Base-by-base conservation (phyloP, 2,888 invertebrate genomes). In the Phragmatobia fuliginosa region DNA sequence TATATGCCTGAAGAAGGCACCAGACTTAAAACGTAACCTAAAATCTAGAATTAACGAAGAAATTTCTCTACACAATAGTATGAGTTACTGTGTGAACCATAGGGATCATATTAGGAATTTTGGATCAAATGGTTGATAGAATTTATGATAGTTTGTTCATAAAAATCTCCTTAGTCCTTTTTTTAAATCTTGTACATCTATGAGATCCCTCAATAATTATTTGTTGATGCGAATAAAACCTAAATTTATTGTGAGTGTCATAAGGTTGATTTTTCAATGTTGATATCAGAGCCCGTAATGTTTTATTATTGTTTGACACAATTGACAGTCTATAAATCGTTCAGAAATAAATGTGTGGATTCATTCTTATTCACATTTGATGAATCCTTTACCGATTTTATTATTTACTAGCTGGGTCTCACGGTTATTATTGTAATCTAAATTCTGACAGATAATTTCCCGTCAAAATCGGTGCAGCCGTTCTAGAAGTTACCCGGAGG, bases 21-120 rank as follows among this genome's bases (percentile, higher is more conserved):
- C 25, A 28, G 16, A 45, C 52, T n/a, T 45, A 31, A 62, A 73
- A 65, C 33, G 21, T 83, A 85, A 85, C 85, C 84, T 83, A 62
- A 77, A 77, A 73, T 18, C 21, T 33, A 16, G 56, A n/a, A 25
- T 45, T 49, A 33, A 41, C 21, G n/a, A 21, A 28, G 1, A 59
- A n/a, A 21, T 31, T 49, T 18, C 18, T 58, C 5, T 58, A 38
- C n/a, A 28, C 28, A 10, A 31, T 21, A 32, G 25, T 58, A 25
- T 38, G 16, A 60, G n/a, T 36, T 67, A 66, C 36, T 62, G 1
- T 21, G 2, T 31, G 8, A 21, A 33, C 21, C 32, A 8, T n/a
- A 65, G 14, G 66, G 10, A 0, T 60, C 33, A 32, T 31, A 62
- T 18, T 32, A 6, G 61, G n/a, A 28, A 62, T 6, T n/a, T n/a